Evolutionary conservation across 1,140 invertebrate species (phyloP).

Genomic region (Probaryconus sp.): DNA sequence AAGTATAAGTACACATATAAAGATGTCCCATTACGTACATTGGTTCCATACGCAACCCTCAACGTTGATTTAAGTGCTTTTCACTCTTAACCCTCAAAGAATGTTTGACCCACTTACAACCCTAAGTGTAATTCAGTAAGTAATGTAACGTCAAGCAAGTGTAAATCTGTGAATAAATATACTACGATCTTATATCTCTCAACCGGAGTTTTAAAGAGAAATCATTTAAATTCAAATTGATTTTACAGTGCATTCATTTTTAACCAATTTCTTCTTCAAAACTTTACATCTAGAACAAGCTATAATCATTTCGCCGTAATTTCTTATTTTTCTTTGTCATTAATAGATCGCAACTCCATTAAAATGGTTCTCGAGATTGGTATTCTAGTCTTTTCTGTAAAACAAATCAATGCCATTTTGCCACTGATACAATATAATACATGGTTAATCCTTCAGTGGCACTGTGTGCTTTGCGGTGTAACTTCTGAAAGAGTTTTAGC

Average conservation of each 20-base stretch:
- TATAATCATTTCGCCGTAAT: no score
- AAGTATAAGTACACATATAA: constrained; percentile 30
- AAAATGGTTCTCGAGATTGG: no score
- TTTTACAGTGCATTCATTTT: not conserved
- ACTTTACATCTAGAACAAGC: no score
- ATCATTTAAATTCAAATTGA: no score
- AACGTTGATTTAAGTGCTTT: constrained; percentile 57
- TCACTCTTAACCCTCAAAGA: constrained; percentile 59
- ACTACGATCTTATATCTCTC: constrained; percentile 4
- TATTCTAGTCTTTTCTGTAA: no score
- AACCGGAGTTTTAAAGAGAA: no score
- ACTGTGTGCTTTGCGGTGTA: constrained; percentile 1
- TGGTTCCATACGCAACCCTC: constrained; percentile 43
- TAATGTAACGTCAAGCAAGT: constrained; percentile 29
- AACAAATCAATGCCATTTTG: no score
- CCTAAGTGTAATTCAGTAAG: constrained; percentile 53
- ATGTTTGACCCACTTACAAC: constrained; percentile 56
- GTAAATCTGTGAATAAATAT: constrained; percentile 40
- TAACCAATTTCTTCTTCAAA: no score
- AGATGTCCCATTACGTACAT: constrained; percentile 36
- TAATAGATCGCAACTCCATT: no score
- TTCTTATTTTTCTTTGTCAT: no score
- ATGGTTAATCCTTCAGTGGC: constrained; percentile 14
- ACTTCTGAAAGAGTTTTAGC: constrained; percentile 12
- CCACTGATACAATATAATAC: no score